A percentile compares a stretch with the other conserved stretches of the same genome.
phyloP scores from a whole-genome alignment of 1,140 invertebrate genomes.

The Megathymus violae region DNA sequence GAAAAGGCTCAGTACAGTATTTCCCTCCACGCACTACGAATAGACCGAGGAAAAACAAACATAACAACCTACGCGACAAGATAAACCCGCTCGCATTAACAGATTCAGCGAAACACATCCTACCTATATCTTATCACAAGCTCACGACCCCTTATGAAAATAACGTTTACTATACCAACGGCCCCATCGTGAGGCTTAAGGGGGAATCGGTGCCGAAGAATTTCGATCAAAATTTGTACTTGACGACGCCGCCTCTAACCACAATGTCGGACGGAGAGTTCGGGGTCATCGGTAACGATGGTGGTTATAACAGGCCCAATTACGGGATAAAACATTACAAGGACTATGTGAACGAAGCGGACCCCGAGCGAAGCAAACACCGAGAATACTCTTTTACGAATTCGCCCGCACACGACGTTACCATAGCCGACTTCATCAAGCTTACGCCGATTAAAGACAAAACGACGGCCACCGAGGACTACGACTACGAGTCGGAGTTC shows the following conservation, averaged over 20 bases:
- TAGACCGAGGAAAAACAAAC: slow-evolving; percentile 54
- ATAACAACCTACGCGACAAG: slow-evolving; percentile 54
- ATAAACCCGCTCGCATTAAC: slow-evolving; percentile 49
- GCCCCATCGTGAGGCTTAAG: slow-evolving; percentile 8
- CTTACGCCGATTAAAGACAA: slow-evolving; percentile 26
- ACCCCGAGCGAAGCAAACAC: too few relatives aligned
- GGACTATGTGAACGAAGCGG: slow-evolving; percentile 61
- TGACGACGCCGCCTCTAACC: slow-evolving; percentile 43
- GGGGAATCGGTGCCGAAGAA: slow-evolving; percentile 19
- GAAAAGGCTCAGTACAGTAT: slow-evolving; percentile 66
- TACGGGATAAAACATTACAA: slow-evolving; percentile 67
- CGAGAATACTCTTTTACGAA: slow-evolving; percentile 41
- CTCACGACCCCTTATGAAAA: slow-evolving; percentile 18
- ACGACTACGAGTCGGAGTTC: slow-evolving; percentile 66
- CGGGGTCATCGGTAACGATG: slow-evolving; percentile 42
- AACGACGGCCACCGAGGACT: slow-evolving; percentile 46
- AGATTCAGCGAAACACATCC: slow-evolving; percentile 42
- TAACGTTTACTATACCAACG: slow-evolving; percentile 15
- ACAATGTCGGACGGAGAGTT: slow-evolving; percentile 29
- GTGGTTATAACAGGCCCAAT: slow-evolving; percentile 51
- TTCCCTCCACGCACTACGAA: slow-evolving; percentile 61
- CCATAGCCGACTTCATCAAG: too few relatives aligned
- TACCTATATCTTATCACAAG: slow-evolving; percentile 35
- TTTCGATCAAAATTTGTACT: slow-evolving; percentile 47
- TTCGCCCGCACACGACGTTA: too few relatives aligned